These are phyloP conservation scores for Dichetophora obliterata DNA, from an alignment of 2,888 invertebrate species.

Conservation along the genomic window DNA sequence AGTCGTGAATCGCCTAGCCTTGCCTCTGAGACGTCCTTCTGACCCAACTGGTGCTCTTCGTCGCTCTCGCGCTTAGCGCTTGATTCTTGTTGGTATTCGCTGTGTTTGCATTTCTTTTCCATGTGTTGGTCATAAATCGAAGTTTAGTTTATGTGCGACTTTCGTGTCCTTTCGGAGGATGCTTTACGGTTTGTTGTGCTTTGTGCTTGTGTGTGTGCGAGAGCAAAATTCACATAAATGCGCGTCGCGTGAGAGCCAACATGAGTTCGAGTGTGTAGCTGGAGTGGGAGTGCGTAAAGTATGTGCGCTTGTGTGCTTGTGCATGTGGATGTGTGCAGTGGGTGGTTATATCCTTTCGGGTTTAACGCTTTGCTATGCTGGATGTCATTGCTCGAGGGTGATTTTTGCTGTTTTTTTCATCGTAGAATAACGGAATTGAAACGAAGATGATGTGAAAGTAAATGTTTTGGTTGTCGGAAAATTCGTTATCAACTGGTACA, in stretches of 20 bases:
- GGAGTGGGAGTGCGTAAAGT: background rate
- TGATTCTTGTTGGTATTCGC: slow-evolving; percentile 29
- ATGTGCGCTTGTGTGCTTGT: background rate
- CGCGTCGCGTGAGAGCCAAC: background rate
- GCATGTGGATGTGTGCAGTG: slow-evolving; percentile 34
- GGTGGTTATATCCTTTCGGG: slow-evolving; percentile 50
- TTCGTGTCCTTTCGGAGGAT: slow-evolving; percentile 51
- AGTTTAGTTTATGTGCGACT: slow-evolving; percentile 63
- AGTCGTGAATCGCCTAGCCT: slow-evolving; percentile 42
- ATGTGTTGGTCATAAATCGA: slow-evolving; percentile 68
- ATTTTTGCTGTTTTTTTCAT: slow-evolving; percentile 46
- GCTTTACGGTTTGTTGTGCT: slow-evolving; percentile 68
- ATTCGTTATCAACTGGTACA: background rate
- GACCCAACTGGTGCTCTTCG: slow-evolving; percentile 20
- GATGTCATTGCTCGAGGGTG: slow-evolving; percentile 55
- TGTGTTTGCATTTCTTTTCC: slow-evolving; percentile 48
- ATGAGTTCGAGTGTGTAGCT: background rate
- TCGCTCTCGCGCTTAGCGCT: slow-evolving; percentile 9
- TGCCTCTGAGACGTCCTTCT: slow-evolving; percentile 48
- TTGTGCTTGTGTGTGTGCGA: slow-evolving; percentile 49
- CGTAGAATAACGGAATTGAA: slow-evolving; percentile 23
- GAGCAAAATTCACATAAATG: slow-evolving; percentile 27
- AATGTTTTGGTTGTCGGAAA: slow-evolving; percentile 10
- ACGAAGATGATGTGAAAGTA: slow-evolving; percentile 49
- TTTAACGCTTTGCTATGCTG: slow-evolving; percentile 34